phyloP scores from a whole-genome alignment of 1,140 invertebrate species.

The Carposina sasakii region DNA sequence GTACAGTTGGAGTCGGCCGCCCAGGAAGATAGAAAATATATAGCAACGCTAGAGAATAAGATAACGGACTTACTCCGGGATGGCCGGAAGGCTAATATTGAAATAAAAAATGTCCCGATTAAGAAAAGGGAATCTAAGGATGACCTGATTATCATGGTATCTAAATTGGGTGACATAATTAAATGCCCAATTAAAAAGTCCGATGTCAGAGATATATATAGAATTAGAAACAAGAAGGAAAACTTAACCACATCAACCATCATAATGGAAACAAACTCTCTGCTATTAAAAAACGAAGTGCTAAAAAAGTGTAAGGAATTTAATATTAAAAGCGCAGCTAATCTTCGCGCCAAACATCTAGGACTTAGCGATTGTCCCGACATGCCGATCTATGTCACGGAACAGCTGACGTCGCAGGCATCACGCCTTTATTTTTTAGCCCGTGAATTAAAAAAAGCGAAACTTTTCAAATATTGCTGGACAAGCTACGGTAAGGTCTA shows the following conservation, averaged over 20 bases:
- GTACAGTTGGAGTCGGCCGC: background rate
- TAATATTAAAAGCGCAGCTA: background rate
- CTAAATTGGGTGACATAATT: background rate
- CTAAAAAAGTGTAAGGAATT: background rate
- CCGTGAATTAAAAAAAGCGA: background rate
- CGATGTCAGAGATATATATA: background rate
- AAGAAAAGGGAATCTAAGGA: slow-evolving; percentile 1
- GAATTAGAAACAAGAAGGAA: background rate
- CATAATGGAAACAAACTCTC: slow-evolving; percentile 1
- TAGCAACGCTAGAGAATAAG: background rate
- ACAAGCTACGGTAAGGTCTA: background rate
- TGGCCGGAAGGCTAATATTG: background rate
- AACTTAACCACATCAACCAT: background rate
- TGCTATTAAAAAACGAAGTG: background rate
- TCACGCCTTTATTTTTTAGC: slow-evolving; percentile 3
- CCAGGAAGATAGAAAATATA: background rate
- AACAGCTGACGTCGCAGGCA: background rate
- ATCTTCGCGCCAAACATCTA: background rate
- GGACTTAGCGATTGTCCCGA: background rate
- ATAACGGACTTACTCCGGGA: background rate
- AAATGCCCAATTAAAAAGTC: background rate
- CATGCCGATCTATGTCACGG: background rate
- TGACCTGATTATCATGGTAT: background rate
- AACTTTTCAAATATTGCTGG: slow-evolving; percentile 6
- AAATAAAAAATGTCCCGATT: slow-evolving; percentile 1